These are phyloP conservation scores for Dione juno DNA, from an alignment of 2,888 invertebrate species.

Conservation along the genomic window DNA sequence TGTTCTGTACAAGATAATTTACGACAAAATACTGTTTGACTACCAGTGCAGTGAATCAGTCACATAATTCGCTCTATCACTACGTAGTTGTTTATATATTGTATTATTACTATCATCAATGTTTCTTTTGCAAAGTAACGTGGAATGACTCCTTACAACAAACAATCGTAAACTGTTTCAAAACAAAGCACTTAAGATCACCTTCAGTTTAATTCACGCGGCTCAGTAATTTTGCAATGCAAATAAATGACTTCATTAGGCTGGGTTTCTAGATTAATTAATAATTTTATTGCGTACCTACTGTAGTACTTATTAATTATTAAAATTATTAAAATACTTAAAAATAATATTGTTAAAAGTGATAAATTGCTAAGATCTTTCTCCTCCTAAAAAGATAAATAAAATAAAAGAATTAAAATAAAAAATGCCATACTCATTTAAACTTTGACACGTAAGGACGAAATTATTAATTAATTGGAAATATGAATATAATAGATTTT, in stretches of 20 bases:
- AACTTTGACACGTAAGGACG: neutral
- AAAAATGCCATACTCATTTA: neutral
- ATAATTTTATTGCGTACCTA: conserved; percentile 16
- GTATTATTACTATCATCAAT: neutral
- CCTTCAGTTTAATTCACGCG: conserved; percentile 36
- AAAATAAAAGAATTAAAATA: neutral
- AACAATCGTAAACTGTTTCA: conserved; percentile 18
- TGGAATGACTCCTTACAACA: neutral
- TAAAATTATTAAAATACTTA: neutral
- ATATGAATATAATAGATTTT: no score
- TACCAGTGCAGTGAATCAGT: neutral
- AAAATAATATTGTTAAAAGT: no score
- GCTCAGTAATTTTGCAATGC: conserved; percentile 42
- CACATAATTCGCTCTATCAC: neutral
- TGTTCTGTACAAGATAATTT: no score
- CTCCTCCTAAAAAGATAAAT: neutral
- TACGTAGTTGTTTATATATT: neutral
- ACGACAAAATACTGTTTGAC: no score
- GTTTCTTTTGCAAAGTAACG: neutral
- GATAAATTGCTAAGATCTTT: no score
- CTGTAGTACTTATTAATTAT: neutral
- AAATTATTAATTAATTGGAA: neutral
- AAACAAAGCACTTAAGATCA: conserved; percentile 30
- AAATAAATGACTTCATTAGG: conserved; percentile 45
- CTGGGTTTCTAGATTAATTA: conserved; percentile 42